Conservation (phyloP, 2,888 invertebrate species). For the Erebia aethiops region DNA sequence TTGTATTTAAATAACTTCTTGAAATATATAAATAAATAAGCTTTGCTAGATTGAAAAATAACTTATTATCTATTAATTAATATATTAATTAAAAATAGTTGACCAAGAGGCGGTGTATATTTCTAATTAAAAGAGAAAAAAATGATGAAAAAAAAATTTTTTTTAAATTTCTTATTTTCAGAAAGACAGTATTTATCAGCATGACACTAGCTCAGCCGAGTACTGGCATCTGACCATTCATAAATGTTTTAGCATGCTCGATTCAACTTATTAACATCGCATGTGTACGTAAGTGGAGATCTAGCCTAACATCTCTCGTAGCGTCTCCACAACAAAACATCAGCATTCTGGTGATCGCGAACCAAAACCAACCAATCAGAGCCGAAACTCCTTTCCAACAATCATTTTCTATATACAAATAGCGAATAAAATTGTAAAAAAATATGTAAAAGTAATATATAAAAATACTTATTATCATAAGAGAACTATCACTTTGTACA, state of each 20-base stretch:
- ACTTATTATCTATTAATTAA: no score
- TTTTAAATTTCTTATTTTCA: no score
- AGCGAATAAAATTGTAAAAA: constrained; percentile 80
- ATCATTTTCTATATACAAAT: constrained; percentile 66
- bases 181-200: no score
- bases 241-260: constrained; percentile 1
- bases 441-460: constrained; percentile 81
- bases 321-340: constrained; percentile 60
- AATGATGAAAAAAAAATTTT: no score
- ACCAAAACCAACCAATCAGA: constrained; percentile 61
- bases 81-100: no score
- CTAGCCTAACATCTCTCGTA: constrained; percentile 41
- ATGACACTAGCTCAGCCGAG: no score
- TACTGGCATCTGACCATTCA: no score
- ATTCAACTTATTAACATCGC: not conserved
- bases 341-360: constrained; percentile 46
- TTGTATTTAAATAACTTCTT: no score
- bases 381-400: constrained; percentile 58
- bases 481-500: constrained; percentile 83
- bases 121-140: no score
- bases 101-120: no score
- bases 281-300: constrained; percentile 29
- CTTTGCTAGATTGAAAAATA: no score
- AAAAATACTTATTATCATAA: constrained; percentile 82
- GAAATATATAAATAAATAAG: no score